These are phyloP conservation scores for Tiaroga cobitis DNA, from an alignment of 2,797 vertebrate genomes.

Conservation along the genomic window DNA sequence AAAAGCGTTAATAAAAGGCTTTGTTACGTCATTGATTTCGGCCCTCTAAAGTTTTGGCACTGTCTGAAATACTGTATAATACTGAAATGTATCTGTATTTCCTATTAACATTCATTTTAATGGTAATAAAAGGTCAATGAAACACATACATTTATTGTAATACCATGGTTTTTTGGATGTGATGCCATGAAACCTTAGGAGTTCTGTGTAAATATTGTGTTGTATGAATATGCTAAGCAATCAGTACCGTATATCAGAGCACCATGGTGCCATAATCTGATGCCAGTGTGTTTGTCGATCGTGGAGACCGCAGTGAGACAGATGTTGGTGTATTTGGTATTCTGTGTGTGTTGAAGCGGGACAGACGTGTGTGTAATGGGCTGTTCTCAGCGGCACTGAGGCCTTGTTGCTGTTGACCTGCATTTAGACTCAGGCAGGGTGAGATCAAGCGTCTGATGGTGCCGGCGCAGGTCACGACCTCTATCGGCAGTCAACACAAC, in stretches of 20 bases:
- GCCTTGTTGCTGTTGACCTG: slow-evolving; percentile 71
- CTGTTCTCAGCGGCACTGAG: slow-evolving; percentile 60
- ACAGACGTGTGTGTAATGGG: slow-evolving; percentile 64
- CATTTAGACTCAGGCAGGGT: slow-evolving; percentile 70
- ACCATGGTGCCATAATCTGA: neutral
- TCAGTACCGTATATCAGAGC: neutral
- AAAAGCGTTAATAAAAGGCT: neutral
- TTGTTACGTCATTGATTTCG: neutral
- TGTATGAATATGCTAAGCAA: neutral
- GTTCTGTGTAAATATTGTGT: neutral
- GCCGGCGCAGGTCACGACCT: slow-evolving; percentile 66
- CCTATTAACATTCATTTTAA: neutral
- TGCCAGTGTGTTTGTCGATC: neutral
- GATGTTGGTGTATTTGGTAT: slow-evolving; percentile 50
- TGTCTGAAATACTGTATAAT: neutral
- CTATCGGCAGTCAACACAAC: slow-evolving; percentile 66
- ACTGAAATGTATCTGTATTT: neutral
- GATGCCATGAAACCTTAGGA: neutral
- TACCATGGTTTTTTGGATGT: neutral
- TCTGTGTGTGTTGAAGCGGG: slow-evolving; percentile 44
- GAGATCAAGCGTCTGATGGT: slow-evolving; percentile 73
- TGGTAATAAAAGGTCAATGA: neutral
- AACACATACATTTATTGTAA: neutral
- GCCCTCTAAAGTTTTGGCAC: neutral
- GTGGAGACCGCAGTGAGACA: slow-evolving; percentile 21